Base-by-base conservation (phyloP, 1,140 invertebrate genomes). In the Drosophila quadrilineata region DNA sequence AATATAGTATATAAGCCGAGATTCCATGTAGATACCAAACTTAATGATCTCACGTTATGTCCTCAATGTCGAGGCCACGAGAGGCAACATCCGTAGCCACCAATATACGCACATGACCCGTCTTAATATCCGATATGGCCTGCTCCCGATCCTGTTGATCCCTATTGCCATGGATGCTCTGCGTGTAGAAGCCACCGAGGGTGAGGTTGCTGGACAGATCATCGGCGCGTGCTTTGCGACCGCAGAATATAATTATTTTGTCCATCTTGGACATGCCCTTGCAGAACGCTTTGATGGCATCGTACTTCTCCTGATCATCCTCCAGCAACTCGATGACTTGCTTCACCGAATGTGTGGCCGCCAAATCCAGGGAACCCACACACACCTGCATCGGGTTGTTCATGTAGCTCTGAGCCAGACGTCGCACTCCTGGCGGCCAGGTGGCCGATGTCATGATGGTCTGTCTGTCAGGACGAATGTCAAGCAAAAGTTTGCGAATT, bases 1-100 rank as follows among this genome's bases (percentile, higher is more conserved):
- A 24, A 4, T 2, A 10, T 6, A 12, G 6, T 1, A 21, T n/a
- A n/a, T n/a, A n/a, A n/a, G n/a, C n/a, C n/a, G n/a, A n/a, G n/a
- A n/a, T n/a, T n/a, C n/a, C n/a, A 22, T n/a, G 6, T 6, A 0
- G 3, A 16, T 3, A 16, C 2, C 9, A 17, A 10, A 8, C 1
- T 9, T 0, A 5, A 38, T 12, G 6, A 6, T 92, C 94, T 91
- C 93, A 96, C 91, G 96, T 97, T 2, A 98, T 93, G 86, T 98
- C 96, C 88, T 95, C 94, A 29, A 98, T 97, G 89, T 99, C 97
- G 38, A 98, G 93, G 21, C 97, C 97, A 71, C 97, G 91, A 21
- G 96, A 96, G 0, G 96, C 97, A 10, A 98, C 95, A 92, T 98
- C 97, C n/a, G 97, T 98, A 2, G 97, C 97, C 14, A 98, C 93